Evolutionary conservation across 2,888 invertebrate species (phyloP).

Genomic region (Xylota segnis): DNA sequence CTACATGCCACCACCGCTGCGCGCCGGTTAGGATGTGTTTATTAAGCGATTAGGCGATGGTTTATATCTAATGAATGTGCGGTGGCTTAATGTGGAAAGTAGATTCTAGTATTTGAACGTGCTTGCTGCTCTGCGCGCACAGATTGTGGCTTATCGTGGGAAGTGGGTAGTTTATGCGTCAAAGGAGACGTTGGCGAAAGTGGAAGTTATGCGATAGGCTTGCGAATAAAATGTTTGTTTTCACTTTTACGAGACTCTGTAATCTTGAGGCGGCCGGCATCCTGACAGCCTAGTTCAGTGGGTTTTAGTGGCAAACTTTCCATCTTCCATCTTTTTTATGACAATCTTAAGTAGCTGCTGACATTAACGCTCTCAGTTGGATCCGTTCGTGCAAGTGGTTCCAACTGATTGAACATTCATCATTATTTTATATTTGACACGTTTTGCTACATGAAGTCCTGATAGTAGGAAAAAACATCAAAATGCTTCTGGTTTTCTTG

Average conservation of each 20-base stretch:
- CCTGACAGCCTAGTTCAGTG: background rate
- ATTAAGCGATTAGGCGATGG: slow-evolving; percentile 58
- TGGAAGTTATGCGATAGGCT: slow-evolving; percentile 5
- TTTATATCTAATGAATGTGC: slow-evolving; percentile 37
- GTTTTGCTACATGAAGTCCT: no score
- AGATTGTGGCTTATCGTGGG: slow-evolving; percentile 55
- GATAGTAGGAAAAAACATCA: no score
- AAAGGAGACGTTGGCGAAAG: background rate
- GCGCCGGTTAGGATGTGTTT: slow-evolving; percentile 45
- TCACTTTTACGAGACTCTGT: background rate
- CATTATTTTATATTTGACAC: no score
- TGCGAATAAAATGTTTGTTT: background rate
- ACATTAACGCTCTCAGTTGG: no score
- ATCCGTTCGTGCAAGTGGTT: no score
- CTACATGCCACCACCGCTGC: background rate
- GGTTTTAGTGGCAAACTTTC: background rate
- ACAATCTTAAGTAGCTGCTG: no score
- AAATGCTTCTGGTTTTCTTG: no score
- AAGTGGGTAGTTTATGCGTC: slow-evolving; percentile 12
- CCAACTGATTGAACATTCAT: no score
- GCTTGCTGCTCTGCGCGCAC: slow-evolving; percentile 27
- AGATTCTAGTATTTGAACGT: slow-evolving; percentile 21
- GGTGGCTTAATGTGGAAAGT: slow-evolving; percentile 62
- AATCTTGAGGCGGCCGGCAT: background rate
- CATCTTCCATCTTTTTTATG: background rate